A percentile compares a stretch with the other conserved stretches of the same genome.
Conservation (phyloP, 1,140 invertebrate genomes). For the Pseudomyrmex concolor region DNA sequence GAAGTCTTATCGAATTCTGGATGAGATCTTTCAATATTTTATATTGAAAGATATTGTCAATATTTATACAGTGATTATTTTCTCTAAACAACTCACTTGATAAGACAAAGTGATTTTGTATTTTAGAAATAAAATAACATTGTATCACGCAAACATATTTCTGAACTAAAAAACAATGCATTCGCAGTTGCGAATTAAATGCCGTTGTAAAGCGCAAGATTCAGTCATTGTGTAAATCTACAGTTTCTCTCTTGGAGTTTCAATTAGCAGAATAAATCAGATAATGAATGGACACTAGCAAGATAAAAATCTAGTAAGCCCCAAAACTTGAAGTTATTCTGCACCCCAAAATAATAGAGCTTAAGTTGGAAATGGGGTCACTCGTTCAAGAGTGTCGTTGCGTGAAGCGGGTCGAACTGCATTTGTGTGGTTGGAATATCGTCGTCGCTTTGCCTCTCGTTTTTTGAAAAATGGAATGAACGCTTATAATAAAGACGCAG, state of each 20-base stretch:
- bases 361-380: conserved; percentile 50
- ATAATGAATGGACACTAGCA: neutral
- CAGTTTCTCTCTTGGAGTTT: too few species aligned
- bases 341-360: conserved; percentile 8
- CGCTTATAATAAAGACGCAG: conserved; percentile 5
- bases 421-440: neutral
- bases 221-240: neutral
- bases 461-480: conserved; percentile 23
- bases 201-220: too few species aligned
- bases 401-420: conserved; percentile 34
- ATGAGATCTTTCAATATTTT: neutral
- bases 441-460: neutral
- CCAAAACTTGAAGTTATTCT: conserved; percentile 5
- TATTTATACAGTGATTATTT: neutral
- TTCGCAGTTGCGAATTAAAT: neutral
- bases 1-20: neutral
- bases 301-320: conserved; percentile 13
- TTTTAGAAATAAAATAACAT: conserved; percentile 38
- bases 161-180: neutral
- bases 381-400: conserved; percentile 31
- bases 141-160: neutral
- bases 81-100: neutral
- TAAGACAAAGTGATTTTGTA: neutral
- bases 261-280: neutral
- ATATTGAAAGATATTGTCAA: neutral